Percentiles rank a stretch among this genome's conserved stretches.
Evolutionary conservation across 2,113 vertebrate species (phyloP).

Genomic region (Ursus arctos): DNA sequence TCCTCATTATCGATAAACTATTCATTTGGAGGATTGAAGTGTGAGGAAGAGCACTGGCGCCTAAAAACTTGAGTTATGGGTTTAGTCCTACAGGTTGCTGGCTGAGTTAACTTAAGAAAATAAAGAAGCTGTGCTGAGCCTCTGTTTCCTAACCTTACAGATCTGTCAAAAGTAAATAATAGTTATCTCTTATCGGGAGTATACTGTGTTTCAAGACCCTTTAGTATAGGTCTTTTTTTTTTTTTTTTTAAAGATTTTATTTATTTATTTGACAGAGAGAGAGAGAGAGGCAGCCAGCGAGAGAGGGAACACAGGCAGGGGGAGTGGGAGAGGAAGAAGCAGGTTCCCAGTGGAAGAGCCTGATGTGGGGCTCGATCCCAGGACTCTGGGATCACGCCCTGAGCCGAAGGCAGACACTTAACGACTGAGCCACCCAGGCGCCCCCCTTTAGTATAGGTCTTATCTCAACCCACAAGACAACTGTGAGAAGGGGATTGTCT

Average conservation of each 20-base stretch:
- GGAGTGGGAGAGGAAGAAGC: too few relatives aligned
- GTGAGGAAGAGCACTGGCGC: neutral
- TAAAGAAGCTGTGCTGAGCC: neutral
- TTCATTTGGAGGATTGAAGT: neutral
- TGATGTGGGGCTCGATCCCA: too few relatives aligned
- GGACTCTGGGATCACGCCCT: too few relatives aligned
- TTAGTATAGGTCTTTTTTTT: neutral
- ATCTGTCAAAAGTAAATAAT: neutral
- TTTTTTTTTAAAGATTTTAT: too few relatives aligned
- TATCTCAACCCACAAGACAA: neutral
- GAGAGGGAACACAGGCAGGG: too few relatives aligned
- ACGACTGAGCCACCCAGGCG: too few relatives aligned
- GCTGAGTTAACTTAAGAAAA: neutral
- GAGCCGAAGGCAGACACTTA: too few relatives aligned
- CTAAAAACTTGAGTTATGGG: neutral
- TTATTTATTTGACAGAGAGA: too few relatives aligned
- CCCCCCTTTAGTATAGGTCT: neutral
- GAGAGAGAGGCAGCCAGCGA: too few relatives aligned
- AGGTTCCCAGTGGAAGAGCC: too few relatives aligned
- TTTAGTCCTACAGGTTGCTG: neutral
- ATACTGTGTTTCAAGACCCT: neutral
- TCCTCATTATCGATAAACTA: neutral
- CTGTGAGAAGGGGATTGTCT: neutral
- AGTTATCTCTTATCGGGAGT: neutral
- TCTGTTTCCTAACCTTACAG: neutral